A percentile compares a stretch with the other conserved stretches of the same genome.
Conservation (phyloP, 2,113 vertebrate genomes). For the Forbesichthys papilliferus region DNA sequence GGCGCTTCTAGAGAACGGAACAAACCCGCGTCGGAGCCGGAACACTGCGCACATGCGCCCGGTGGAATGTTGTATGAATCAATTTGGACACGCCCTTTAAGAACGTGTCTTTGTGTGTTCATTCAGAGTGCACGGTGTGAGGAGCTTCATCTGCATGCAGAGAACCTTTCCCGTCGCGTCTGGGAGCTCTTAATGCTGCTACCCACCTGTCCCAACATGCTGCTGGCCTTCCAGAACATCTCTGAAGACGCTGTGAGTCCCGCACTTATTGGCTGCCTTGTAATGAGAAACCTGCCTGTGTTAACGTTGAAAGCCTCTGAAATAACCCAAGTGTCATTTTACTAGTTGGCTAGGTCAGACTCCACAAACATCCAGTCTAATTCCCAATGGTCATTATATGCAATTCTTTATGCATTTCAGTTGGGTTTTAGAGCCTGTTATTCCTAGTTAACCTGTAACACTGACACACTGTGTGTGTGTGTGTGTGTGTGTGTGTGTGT, state of each 20-base stretch:
- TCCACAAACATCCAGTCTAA: too few species aligned
- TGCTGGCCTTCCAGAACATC: slow-evolving; percentile 97
- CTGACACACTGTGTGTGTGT: too few species aligned
- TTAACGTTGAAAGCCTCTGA: not conserved
- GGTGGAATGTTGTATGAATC: not conserved
- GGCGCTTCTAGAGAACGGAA: too few species aligned
- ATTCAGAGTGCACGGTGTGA: slow-evolving; percentile 87
- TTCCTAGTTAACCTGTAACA: too few species aligned
- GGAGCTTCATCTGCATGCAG: slow-evolving; percentile 97
- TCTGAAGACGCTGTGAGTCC: slow-evolving; percentile 89
- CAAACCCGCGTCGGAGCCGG: too few species aligned
- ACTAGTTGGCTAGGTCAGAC: too few species aligned
- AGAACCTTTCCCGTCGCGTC: slow-evolving; percentile 95
- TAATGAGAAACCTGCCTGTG: not conserved
- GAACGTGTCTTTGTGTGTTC: not conserved
- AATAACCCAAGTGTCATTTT: not conserved
- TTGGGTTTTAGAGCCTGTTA: too few species aligned
- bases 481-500: slow-evolving; percentile 6
- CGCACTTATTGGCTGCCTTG: not conserved
- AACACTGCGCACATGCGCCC: too few species aligned
- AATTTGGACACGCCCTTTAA: not conserved
- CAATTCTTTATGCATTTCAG: too few species aligned
- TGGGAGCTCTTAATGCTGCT: slow-evolving; percentile 98
- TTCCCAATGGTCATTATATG: too few species aligned
- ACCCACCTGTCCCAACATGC: slow-evolving; percentile 97